A percentile compares a stretch with the other conserved stretches of the same genome.
Evolutionary conservation across 2,888 invertebrate species (phyloP).

Genomic region (Diogma glabrata): DNA sequence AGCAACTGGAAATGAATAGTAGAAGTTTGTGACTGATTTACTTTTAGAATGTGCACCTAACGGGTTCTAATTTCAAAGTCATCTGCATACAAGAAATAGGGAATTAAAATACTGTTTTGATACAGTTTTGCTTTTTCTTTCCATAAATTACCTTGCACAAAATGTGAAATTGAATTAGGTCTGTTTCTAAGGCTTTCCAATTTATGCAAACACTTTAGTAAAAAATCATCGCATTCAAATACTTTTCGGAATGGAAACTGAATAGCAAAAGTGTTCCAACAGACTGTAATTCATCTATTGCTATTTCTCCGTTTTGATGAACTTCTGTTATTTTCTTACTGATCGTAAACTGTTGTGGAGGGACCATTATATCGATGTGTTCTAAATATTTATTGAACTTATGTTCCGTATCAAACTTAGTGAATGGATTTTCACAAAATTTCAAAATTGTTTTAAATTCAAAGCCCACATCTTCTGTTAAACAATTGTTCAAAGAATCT

Average conservation of each 20-base stretch:
- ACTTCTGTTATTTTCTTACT: not conserved
- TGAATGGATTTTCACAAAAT: not conserved
- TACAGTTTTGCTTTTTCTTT: too few species aligned
- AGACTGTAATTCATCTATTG: not conserved
- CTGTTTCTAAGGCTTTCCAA: not conserved
- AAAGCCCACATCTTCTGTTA: not conserved
- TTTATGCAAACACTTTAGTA: not conserved
- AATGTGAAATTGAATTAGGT: not conserved
- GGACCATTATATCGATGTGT: too few species aligned
- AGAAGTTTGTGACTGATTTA: too few species aligned
- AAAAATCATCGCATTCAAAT: not conserved
- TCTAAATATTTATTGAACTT: conserved; percentile 1
- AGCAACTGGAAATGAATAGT: too few species aligned
- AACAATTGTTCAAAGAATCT: not conserved
- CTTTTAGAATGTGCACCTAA: too few species aligned
- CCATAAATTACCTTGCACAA: conserved; percentile 1
- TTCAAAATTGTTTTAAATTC: not conserved
- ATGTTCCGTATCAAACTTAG: not conserved
- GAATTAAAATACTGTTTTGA: not conserved
- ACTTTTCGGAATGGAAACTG: too few species aligned
- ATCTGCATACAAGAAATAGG: not conserved
- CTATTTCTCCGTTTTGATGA: not conserved
- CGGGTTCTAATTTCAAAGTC: too few species aligned
- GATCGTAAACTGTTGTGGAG: too few species aligned
- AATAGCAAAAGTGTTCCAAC: not conserved